Evolutionary conservation across 2,888 invertebrate genomes (phyloP).

Genomic region (Chirona hameri): DNA sequence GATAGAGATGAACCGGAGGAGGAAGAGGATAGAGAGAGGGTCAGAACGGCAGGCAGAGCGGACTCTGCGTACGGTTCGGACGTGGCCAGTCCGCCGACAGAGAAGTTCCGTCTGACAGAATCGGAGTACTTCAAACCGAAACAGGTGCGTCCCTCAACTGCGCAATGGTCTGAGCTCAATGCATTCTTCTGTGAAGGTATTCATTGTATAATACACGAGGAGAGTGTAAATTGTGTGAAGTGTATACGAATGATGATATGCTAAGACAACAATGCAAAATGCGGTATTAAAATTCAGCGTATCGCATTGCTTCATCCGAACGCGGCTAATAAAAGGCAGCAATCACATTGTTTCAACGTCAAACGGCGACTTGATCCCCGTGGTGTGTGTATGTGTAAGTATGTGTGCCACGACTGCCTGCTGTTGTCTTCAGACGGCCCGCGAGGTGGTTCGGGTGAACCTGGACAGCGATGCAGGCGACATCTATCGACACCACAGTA

Average conservation of each 20-base stretch:
- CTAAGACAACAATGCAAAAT: too few relatives aligned
- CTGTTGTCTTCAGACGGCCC: neutral
- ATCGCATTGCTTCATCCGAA: neutral
- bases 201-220: too few relatives aligned
- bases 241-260: too few relatives aligned
- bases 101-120: neutral
- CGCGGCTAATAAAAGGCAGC: neutral
- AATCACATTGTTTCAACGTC: neutral
- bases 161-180: too few relatives aligned
- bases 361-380: neutral
- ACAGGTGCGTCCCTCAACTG: neutral
- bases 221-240: too few relatives aligned
- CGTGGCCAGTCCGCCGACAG: neutral
- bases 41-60: neutral
- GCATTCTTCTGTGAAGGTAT: too few relatives aligned
- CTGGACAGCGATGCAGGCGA: neutral
- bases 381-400: neutral
- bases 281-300: too few relatives aligned
- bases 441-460: neutral
- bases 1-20: neutral
- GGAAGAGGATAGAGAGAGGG: neutral
- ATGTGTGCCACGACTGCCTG: neutral
- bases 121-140: slow-evolving; percentile 3
- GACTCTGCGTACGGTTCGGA: slow-evolving; percentile 1
- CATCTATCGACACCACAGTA: neutral